Evolutionary conservation across 2,888 invertebrate species (phyloP).

Genomic region (Onthophagus sagittarius): DNA sequence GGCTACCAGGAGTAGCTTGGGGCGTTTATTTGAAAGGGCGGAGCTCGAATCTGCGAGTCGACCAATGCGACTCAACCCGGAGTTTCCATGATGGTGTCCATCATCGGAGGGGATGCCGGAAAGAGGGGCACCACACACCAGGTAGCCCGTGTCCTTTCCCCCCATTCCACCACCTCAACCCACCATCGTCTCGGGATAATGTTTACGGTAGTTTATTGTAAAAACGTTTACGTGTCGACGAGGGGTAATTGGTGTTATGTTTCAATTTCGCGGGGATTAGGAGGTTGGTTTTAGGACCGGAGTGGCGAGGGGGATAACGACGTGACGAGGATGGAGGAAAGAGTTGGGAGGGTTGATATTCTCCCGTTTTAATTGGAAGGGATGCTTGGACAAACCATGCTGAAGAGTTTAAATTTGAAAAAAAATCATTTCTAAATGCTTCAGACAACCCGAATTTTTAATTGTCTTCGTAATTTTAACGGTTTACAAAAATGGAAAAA

Average conservation of each 20-base stretch:
- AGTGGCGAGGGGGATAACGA: not conserved
- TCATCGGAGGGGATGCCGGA: slow-evolving; percentile 19
- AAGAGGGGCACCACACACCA: slow-evolving; percentile 16
- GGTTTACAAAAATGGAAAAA: no score
- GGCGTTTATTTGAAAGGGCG: slow-evolving; percentile 41
- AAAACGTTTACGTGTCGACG: slow-evolving; percentile 31
- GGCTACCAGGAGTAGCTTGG: slow-evolving; percentile 49
- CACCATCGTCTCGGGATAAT: slow-evolving; percentile 13
- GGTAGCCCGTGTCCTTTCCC: slow-evolving; percentile 16
- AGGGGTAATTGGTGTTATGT: slow-evolving; percentile 30
- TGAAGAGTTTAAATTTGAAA: not conserved
- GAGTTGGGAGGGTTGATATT: not conserved
- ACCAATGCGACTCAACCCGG: slow-evolving; percentile 28
- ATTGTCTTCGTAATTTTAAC: not conserved
- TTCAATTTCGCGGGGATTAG: slow-evolving; percentile 29
- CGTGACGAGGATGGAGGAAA: not conserved
- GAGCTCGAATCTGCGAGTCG: slow-evolving; percentile 23
- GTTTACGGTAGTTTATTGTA: slow-evolving; percentile 29
- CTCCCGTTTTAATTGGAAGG: not conserved
- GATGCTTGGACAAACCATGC: not conserved
- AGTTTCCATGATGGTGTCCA: slow-evolving; percentile 32
- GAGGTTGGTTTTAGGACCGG: slow-evolving; percentile 6
- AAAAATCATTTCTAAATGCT: no score
- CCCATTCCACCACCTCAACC: not conserved
- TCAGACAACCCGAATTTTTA: no score